Base-by-base conservation (phyloP, 2,113 vertebrate genomes). In the Elanus axillaris region DNA sequence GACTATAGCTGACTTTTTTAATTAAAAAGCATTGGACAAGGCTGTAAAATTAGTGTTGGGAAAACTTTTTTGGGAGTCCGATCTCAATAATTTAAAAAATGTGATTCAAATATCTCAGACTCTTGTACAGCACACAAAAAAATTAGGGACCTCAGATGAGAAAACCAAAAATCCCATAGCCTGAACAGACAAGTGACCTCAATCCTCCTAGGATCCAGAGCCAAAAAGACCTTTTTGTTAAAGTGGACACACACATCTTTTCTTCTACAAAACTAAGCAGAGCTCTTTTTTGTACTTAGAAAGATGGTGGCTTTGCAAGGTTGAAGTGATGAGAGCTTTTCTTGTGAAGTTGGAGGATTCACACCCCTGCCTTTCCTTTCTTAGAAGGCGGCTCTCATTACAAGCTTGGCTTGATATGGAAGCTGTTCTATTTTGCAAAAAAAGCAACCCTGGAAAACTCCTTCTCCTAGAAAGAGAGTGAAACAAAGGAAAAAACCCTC, bases 31-130 rank as follows among this genome's bases (percentile, higher is more conserved):
- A 59, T 10, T 34, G 9, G 16, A 62, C 3, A 74, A 69, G n/a
- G 62, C 1, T 42, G 7, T 59, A 67, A 62, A 85, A 59, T 50
- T 71, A 42, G 2, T n/a, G 16, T 40, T 45, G 11, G 11, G 50
- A 66, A 84, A 25, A 21, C 3, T 36, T 43, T 43, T 87, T 34
- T 9, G 2, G 3, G 6, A n/a, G 34, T 69, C 13, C 0, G 0
- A 9, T 74, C 47, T 66, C 29, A 84, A 43, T 10, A 71, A 45
- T 81, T 67, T 74, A 5, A 38, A 60, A 38, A 81, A 31, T 36
- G 10, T 40, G 62, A 58, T 74, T 81, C 67, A 84, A 58, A 45
- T 48, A 5, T 40, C 23, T 60, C 31, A 71, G 14, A 31, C 2
- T 23, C 3, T 23, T 69, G 26, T 34, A 42, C 7, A n/a, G 16